Evolutionary conservation across 2,113 vertebrate genomes (phyloP).

Genomic region (Lamprotornis superbus): DNA sequence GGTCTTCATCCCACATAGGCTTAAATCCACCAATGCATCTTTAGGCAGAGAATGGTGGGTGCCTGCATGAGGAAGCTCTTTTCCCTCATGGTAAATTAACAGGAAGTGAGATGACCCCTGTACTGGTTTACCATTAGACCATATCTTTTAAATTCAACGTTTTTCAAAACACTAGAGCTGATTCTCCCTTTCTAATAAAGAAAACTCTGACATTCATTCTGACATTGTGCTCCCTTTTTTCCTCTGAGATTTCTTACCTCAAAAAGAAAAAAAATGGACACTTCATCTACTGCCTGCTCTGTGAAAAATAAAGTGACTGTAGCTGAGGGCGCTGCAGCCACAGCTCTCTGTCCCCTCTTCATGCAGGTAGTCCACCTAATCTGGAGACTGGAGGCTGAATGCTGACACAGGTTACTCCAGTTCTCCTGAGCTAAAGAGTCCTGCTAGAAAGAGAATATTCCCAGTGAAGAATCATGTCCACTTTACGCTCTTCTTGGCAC

Average conservation of each 20-base stretch:
- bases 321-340: not conserved
- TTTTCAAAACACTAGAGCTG: not conserved
- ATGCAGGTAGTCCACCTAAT: not conserved
- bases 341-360: not conserved
- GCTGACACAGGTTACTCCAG: not conserved
- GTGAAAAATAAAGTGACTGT: not conserved
- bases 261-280: not conserved
- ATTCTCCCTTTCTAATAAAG: not conserved
- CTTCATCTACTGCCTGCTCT: not conserved
- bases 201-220: not conserved
- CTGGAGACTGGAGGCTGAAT: not conserved
- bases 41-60: not conserved
- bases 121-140: not conserved
- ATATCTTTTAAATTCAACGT: not conserved
- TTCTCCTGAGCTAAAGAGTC: not conserved
- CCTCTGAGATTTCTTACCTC: not conserved
- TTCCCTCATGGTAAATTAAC: not conserved
- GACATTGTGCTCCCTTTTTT: not conserved
- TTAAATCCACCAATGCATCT: not conserved
- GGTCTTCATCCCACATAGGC: accelerated
- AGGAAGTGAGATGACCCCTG: not conserved
- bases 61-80: not conserved
- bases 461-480: not conserved
- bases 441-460: not conserved
- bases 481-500: not conserved